These are phyloP conservation scores for Arothron firmamentum DNA, from an alignment of 2,113 vertebrate species.

Conservation along the genomic window DNA sequence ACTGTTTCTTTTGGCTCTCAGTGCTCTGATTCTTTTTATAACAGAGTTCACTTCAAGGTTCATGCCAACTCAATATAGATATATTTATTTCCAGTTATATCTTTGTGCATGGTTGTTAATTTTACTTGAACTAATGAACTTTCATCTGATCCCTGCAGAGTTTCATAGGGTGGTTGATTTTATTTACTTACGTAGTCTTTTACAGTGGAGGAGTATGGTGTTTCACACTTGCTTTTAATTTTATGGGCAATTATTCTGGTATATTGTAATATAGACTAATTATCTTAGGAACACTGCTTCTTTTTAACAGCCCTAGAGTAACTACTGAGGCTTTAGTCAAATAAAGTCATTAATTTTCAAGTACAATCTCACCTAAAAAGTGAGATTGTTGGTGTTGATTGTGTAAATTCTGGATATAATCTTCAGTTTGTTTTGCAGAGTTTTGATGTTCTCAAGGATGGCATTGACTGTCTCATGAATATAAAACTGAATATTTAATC, in stretches of 20 bases:
- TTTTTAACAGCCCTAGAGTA: background rate
- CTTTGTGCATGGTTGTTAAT: slow-evolving; percentile 28
- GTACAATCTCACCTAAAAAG: too few species aligned
- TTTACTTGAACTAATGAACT: slow-evolving; percentile 31
- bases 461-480: slow-evolving; percentile 2
- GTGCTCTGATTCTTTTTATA: slow-evolving; percentile 18
- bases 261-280: background rate
- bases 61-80: background rate
- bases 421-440: too few species aligned
- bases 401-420: too few species aligned
- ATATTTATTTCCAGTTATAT: background rate
- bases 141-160: slow-evolving; percentile 4
- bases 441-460: too few species aligned
- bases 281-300: background rate
- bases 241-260: background rate
- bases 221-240: background rate
- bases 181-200: too few species aligned
- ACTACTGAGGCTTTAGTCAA: background rate
- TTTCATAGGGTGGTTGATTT: too few species aligned
- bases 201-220: too few species aligned
- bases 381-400: too few species aligned
- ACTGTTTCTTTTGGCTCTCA: background rate
- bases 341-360: background rate
- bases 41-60: background rate
- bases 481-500: slow-evolving; percentile 15